Percentiles rank a stretch among this genome's conserved stretches.
These are phyloP conservation scores for Odontomyia ornata DNA, from an alignment of 2,888 invertebrate genomes.

Conservation along the genomic window DNA sequence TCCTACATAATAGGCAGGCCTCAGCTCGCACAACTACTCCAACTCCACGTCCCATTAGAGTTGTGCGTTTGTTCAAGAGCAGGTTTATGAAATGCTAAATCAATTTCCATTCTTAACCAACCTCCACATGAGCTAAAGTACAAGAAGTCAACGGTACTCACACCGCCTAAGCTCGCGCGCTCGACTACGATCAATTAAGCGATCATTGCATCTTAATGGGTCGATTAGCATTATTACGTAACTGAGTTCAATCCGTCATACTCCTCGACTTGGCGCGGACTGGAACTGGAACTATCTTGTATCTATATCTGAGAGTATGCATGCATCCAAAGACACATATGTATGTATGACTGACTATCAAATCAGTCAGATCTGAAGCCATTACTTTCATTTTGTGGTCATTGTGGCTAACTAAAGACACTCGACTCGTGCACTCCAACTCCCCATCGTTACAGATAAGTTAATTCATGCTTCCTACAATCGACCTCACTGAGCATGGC, in stretches of 20 bases:
- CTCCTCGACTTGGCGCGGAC: too few species aligned
- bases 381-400: too few species aligned
- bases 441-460: neutral
- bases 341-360: too few species aligned
- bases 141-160: conserved; percentile 9
- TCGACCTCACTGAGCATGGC: neutral
- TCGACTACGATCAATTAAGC: conserved; percentile 8
- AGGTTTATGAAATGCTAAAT: conserved; percentile 28
- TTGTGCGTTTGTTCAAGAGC: neutral
- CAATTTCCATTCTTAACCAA: neutral
- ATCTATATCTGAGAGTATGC: too few species aligned
- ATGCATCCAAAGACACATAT: too few species aligned
- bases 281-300: too few species aligned
- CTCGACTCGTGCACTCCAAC: too few species aligned
- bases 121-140: neutral
- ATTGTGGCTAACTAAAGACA: too few species aligned
- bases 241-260: neutral
- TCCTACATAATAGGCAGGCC: neutral
- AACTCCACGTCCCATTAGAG: neutral
- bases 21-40: neutral
- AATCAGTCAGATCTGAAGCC: too few species aligned
- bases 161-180: neutral
- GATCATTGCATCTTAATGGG: conserved; percentile 37
- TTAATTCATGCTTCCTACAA: neutral
- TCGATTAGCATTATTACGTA: conserved; percentile 29